Base-by-base conservation (phyloP, 2,888 invertebrate genomes). In the Cheilosia impressa region DNA sequence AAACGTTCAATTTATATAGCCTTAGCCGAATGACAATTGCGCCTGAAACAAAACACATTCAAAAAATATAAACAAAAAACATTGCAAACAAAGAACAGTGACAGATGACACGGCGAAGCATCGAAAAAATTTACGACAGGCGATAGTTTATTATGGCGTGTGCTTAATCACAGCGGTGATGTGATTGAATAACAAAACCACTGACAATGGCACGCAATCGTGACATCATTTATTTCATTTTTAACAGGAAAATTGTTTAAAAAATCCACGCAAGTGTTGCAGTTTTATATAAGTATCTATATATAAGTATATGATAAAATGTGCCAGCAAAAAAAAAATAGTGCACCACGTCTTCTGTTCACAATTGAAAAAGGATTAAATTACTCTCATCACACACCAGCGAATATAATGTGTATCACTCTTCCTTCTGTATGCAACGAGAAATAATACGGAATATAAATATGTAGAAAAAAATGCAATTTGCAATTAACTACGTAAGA, bases 321-420 rank as follows among this genome's bases (percentile, higher is more conserved):
- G 38, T 43, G 27, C 6, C 45, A 38, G 38, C 19, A 52, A 52
- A 43, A 58, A 52, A 43, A 58, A 65, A 27, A 27, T 4, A 27
- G 34, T 19, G 13, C 38, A 13, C 38, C 38, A n/a, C 60, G 38
- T 66, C 71, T 79, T 84, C 84, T 76, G 84, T 79, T 84, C 79
- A 84, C 84, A 84, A 79, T 75, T 71, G 69, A 84, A 69, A 47
- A 80, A 79, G 84, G 84, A 84, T 84, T 84, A 79, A 79, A 76
- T 84, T 79, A 84, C 84, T 66, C 55, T 62, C 78, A 65, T 68
- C 73, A 60, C 3, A 17, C 43, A 9, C 38, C 55, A 75, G 34
- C 58, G 75, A 69, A 79, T 84, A 52, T 63, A 65, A 63, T 66
- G 43, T 63, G 65, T 75, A 65, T 75, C 79, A 66, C 9, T 47